These are phyloP conservation scores for Oscheius sp. DNA, from an alignment of 2,888 invertebrate genomes.

Conservation along the genomic window DNA sequence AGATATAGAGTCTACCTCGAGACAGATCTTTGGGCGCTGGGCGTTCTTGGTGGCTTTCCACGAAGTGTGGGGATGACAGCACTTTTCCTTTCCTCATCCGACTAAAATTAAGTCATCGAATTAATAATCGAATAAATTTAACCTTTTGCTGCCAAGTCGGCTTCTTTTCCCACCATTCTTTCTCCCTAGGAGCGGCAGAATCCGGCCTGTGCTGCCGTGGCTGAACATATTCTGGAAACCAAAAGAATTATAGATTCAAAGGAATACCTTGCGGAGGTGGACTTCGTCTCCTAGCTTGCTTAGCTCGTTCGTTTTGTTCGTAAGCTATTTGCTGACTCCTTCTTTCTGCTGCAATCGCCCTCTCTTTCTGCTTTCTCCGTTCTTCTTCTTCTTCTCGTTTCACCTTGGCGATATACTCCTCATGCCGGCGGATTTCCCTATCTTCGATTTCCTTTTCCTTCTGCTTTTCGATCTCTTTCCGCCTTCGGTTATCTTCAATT, in stretches of 20 bases:
- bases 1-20: slow-evolving; percentile 20
- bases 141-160: slow-evolving; percentile 53
- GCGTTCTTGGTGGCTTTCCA: slow-evolving; percentile 44
- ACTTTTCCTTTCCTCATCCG: slow-evolving; percentile 44
- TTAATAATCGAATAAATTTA: not conserved
- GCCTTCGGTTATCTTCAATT: slow-evolving; percentile 60
- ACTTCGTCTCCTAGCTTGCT: slow-evolving; percentile 14
- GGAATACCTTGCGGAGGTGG: slow-evolving; percentile 26
- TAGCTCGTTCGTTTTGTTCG: slow-evolving; percentile 36
- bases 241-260: not conserved
- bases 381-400: slow-evolving; percentile 52
- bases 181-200: slow-evolving; percentile 40
- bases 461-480: slow-evolving; percentile 56
- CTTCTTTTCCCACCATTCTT: slow-evolving; percentile 66
- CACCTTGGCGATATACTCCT: slow-evolving; percentile 49
- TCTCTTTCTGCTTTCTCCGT: slow-evolving; percentile 44
- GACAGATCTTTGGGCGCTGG: slow-evolving; percentile 40
- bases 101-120: not conserved
- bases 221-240: not conserved
- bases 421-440: slow-evolving; percentile 51
- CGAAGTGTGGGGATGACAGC: slow-evolving; percentile 57
- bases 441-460: slow-evolving; percentile 60
- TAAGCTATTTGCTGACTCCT: slow-evolving; percentile 50
- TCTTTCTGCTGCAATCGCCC: slow-evolving; percentile 46
- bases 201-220: slow-evolving; percentile 1